Base-by-base conservation (phyloP, 2,888 invertebrate genomes). In the Plebejus anna region DNA sequence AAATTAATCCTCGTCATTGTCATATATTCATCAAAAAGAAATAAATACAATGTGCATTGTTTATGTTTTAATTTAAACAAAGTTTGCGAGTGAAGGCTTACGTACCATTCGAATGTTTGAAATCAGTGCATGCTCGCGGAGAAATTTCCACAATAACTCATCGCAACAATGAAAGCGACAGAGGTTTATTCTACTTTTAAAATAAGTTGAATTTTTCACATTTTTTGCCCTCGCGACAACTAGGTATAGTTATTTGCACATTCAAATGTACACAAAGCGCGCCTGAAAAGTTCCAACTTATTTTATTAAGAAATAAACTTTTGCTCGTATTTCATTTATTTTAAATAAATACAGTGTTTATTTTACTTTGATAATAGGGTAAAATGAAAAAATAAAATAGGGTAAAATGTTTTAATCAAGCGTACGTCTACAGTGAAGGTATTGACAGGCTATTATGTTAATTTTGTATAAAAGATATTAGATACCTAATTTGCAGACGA, bases 111-210 rank as follows among this genome's bases (percentile, higher is more conserved):
- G 51, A 73, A 73, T 73, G 51, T 73, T 73, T 73, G 73, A 73
- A 72, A 73, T 73, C 73, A 55, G 55, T 73, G 73, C 73, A 73
- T 55, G 71, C 38, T 51, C 32, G 51, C 13, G 16, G 73, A 32
- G 32, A 73, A 55, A 51, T 72, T 73, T 73, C 73, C 55, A 73
- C 51, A 28, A 32, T 73, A 73, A 73, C 51, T 55, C 55, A 73
- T 51, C 51, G 55, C 32, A 73, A 73, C 73, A 73, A 73, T 73
- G 55, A 73, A 16, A 73, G 73, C 51, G 73, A 51, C 72, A 73
- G 73, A 28, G 73, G 55, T 55, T 73, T 73, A 73, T 73, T 73
- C 32, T 73, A 73, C 32, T 73, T 73, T 55, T 28, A 73, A 73
- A 51, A 73, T 73, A 73, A 28, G 55, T 55, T n/a, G 73, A 73